A percentile compares a stretch with the other conserved stretches of the same genome.
Conservation (phyloP, 2,113 vertebrate species). For the Neomonachus schauinslandi region DNA sequence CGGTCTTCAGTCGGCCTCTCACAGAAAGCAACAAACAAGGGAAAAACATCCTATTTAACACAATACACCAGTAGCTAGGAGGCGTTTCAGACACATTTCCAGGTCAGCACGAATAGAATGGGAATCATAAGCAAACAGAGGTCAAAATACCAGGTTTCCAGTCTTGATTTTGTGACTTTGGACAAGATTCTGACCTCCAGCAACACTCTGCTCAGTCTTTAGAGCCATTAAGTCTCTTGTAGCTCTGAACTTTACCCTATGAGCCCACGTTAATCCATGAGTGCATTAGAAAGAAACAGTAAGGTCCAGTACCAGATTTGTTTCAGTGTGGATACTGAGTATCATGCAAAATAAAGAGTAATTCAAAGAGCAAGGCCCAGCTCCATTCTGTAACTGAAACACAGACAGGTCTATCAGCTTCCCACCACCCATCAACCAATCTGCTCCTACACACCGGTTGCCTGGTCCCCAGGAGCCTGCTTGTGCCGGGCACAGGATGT, state of each 20-base stretch:
- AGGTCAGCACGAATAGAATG: background rate
- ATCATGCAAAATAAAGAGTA: background rate
- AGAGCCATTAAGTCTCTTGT: background rate
- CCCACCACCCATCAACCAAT: background rate
- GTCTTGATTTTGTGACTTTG: background rate
- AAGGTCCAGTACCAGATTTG: background rate
- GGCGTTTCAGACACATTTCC: background rate
- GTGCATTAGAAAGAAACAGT: background rate
- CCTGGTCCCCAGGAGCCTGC: slow-evolving; percentile 79
- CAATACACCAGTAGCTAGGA: background rate
- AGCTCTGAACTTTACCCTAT: background rate
- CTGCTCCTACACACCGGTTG: slow-evolving; percentile 74
- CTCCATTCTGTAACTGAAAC: background rate
- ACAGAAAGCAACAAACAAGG: background rate
- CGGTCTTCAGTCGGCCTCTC: background rate
- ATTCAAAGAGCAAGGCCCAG: background rate
- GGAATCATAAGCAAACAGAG: background rate
- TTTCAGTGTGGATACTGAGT: background rate
- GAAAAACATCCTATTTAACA: background rate
- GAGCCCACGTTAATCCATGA: background rate
- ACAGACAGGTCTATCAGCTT: background rate
- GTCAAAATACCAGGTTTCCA: background rate
- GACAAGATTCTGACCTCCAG: background rate
- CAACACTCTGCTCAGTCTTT: background rate
- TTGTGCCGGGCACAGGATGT: slow-evolving; percentile 88